Evolutionary conservation across 2,888 invertebrate genomes (phyloP).

Genomic region (Mechanitis messenoides): DNA sequence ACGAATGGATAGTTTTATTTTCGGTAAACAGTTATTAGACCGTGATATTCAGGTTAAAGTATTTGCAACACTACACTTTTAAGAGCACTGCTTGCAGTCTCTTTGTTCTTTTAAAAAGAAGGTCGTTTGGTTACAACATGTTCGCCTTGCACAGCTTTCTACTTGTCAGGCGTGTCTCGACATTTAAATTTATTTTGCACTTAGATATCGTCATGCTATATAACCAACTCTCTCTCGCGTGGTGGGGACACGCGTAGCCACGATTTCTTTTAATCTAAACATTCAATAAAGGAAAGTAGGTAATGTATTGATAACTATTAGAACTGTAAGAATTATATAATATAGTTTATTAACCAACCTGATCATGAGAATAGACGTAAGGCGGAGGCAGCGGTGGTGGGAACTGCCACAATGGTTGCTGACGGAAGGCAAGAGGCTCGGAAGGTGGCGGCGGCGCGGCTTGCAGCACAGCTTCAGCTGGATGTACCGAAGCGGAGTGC

Average conservation of each 20-base stretch:
- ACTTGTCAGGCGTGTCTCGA: constrained; percentile 70
- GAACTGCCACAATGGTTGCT: constrained; percentile 89
- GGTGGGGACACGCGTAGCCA: constrained; percentile 67
- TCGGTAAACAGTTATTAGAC: constrained; percentile 58
- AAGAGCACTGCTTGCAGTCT: constrained; percentile 55
- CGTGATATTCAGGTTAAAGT: constrained; percentile 63
- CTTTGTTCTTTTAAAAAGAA: constrained; percentile 70
- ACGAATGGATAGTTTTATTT: constrained; percentile 37
- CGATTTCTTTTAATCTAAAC: constrained; percentile 61
- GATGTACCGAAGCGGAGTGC: constrained; percentile 82
- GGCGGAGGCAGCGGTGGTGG: constrained; percentile 87
- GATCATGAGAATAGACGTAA: constrained; percentile 86
- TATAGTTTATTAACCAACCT: constrained; percentile 76
- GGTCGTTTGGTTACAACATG: constrained; percentile 71
- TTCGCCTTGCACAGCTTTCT: constrained; percentile 74
- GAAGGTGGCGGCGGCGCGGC: constrained; percentile 68
- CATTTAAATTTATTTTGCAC: constrained; percentile 73
- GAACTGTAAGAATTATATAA: background rate
- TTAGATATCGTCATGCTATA: constrained; percentile 58
- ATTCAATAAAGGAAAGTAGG: constrained; percentile 37
- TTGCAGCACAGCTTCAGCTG: constrained; percentile 81
- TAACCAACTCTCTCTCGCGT: constrained; percentile 58
- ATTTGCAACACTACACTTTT: constrained; percentile 53
- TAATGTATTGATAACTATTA: constrained; percentile 34
- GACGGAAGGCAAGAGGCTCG: constrained; percentile 79